phyloP scores from a whole-genome alignment of 2,888 invertebrate species.

The Sturmia bella region DNA sequence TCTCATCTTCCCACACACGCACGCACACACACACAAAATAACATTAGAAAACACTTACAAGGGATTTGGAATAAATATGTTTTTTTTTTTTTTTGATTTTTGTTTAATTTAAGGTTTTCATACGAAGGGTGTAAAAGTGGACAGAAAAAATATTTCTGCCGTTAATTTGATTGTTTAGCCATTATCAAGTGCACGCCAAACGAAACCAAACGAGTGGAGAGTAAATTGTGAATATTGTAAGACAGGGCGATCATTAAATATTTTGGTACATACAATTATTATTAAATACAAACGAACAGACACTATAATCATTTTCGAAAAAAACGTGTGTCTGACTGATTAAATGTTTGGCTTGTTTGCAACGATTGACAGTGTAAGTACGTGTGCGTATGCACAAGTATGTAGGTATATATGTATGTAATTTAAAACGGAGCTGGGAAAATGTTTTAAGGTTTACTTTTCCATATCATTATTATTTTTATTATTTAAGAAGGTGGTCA shows the following conservation, averaged over 20 bases:
- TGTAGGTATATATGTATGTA: neutral
- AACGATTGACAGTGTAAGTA: slow-evolving; percentile 32
- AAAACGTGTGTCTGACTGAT: slow-evolving; percentile 41
- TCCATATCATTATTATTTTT: slow-evolving; percentile 47
- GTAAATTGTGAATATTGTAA: slow-evolving; percentile 6
- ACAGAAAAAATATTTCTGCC: slow-evolving; percentile 62
- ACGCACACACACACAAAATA: slow-evolving; percentile 35
- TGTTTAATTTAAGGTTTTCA: slow-evolving; percentile 45
- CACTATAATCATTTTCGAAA: slow-evolving; percentile 62
- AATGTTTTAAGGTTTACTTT: slow-evolving; percentile 39
- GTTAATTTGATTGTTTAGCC: slow-evolving; percentile 69
- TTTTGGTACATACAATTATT: slow-evolving; percentile 60
- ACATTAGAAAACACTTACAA: slow-evolving; percentile 68
- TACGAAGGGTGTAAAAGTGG: slow-evolving; percentile 49
- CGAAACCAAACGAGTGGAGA: slow-evolving; percentile 25
- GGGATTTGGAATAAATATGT: slow-evolving; percentile 42
- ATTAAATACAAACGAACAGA: slow-evolving; percentile 59
- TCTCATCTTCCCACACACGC: slow-evolving; percentile 42
- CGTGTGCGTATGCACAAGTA: neutral
- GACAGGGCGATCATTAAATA: slow-evolving; percentile 64
- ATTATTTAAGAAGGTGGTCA: slow-evolving; percentile 49
- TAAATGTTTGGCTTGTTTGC: slow-evolving; percentile 12
- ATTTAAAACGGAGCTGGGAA: slow-evolving; percentile 42
- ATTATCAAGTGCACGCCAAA: slow-evolving; percentile 51
- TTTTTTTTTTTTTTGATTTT: slow-evolving; percentile 6